Percentiles rank a stretch among this genome's conserved stretches.
Evolutionary conservation across 2,797 vertebrate genomes (phyloP).

Genomic region (Pipistrellus pipistrellus): DNA sequence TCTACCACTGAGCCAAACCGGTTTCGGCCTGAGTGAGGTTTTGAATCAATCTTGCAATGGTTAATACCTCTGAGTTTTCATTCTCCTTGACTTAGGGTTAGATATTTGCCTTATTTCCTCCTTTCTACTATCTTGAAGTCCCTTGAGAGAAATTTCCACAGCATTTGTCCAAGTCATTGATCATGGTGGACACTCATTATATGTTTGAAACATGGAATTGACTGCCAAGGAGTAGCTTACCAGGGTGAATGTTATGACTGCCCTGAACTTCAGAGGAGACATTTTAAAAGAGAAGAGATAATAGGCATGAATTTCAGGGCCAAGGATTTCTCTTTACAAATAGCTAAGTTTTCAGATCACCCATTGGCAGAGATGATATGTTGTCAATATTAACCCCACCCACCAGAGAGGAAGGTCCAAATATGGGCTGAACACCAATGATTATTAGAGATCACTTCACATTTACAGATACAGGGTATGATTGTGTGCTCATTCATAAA

Average conservation of each 20-base stretch:
- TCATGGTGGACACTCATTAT: neutral
- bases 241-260: neutral
- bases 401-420: neutral
- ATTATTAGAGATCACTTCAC: neutral
- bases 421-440: neutral
- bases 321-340: neutral
- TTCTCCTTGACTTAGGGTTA: neutral
- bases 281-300: neutral
- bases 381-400: neutral
- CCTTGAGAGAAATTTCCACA: constrained; percentile 19
- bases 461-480: neutral
- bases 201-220: constrained; percentile 39
- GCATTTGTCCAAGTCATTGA: neutral
- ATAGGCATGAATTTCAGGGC: neutral
- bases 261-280: neutral
- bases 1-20: too few species aligned
- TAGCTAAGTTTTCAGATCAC: neutral
- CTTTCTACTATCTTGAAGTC: neutral
- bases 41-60: neutral
- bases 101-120: constrained; percentile 48
- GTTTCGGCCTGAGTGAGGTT: neutral
- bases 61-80: neutral
- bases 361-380: neutral
- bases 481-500: neutral
- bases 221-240: constrained; percentile 9